Evolutionary conservation across 2,113 vertebrate species (phyloP), one percentile per base, ranked within the genome.

Genomic region (Anhinga rufa): DNA sequence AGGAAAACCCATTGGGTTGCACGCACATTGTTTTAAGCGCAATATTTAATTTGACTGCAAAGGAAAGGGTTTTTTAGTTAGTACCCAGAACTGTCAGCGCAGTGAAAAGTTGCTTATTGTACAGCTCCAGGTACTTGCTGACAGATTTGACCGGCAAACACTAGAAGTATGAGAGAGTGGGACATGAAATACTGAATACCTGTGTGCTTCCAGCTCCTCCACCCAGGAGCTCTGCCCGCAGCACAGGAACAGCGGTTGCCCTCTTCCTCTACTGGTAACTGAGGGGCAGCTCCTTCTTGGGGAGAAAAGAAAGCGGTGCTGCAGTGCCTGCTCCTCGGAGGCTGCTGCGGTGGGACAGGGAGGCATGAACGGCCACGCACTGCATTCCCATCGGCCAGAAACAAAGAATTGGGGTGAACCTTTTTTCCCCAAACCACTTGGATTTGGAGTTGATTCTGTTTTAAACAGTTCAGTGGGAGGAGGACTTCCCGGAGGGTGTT

Each of bases 361-460:
- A 15, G 42, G 26, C 51, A 25, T 6, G 0, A 65, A 20, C 0
- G 9, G 13, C 52, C 7, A 0, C 9, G 34, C 19, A 4, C 7
- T 40, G 17, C 3, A 0, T 40, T 77, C 34, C 52, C 4, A 0
- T 15, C 54, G 54, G 34, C 54, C 71, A n/a, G 36, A 46, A 93
- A 38, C 18, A 21, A 32, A 36, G 36, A 68, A 6, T 55, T 14
- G 1, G 7, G 2, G 3, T 29, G 25, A 88, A 52, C 16, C 1
- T 32, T 71, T 61, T 61, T 64, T 34, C 38, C 51, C 57, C 79
- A 34, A 9, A 83, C 44, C 7, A 1, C n/a, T 10, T 40, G 16
- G 14, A 29, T 34, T 54, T 40, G 42, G 58, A 75, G 65, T 42
- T 13, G 34, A 49, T 28, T 74, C 58, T 3, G 1, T 34, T 83